Evolutionary conservation across 2,113 vertebrate species (phyloP), one percentile per base, ranked within the genome.

Genomic region (Gallinago jamesoni): DNA sequence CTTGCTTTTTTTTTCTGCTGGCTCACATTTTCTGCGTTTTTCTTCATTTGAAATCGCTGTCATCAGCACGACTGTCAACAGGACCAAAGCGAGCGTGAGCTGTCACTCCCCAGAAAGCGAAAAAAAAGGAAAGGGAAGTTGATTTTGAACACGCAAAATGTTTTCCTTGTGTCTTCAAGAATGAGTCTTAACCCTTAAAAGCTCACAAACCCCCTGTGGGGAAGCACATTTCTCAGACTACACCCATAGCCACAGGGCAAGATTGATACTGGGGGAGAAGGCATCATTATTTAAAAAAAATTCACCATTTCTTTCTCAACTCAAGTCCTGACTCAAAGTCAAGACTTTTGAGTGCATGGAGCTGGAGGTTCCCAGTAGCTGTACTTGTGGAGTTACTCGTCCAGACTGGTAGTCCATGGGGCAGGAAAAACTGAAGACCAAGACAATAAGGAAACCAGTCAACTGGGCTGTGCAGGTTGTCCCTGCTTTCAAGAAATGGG

Each of bases 1-100:
- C 80, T 74, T 0, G 12, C 37, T 90, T 92, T 96, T 39, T 39
- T 39, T 39, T 90, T 96, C 45, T 87, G 94, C 95, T 92, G 92
- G 79, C 94, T 97, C 91, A 78, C 30, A 50, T 59, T 66, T 96
- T 74, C 64, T 94, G 89, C 2, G 2, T 91, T 95, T 94, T 81
- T 81, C 81, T 92, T 96, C 63, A 86, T 86, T 53, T 73, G 82
- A 88, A 96, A 95, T 84, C 1, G 31, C 89, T 93, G 87, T 22
- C 92, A 89, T 94, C 90, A 94, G 95, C 96, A 89, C 0, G 18
- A n/a, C 83, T 93, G 90, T 64, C 94, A 78, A 78, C 35, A 64
- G 64, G 85, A 92, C 90, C 78, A 77, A 90, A 87, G 69, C 4
- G 31, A 95, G 74, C 74, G 48, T 37, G 79, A 93, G 83, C 15